These are phyloP conservation scores for Pandion haliaetus DNA, from an alignment of 2,113 vertebrate genomes.

Conservation along the genomic window DNA sequence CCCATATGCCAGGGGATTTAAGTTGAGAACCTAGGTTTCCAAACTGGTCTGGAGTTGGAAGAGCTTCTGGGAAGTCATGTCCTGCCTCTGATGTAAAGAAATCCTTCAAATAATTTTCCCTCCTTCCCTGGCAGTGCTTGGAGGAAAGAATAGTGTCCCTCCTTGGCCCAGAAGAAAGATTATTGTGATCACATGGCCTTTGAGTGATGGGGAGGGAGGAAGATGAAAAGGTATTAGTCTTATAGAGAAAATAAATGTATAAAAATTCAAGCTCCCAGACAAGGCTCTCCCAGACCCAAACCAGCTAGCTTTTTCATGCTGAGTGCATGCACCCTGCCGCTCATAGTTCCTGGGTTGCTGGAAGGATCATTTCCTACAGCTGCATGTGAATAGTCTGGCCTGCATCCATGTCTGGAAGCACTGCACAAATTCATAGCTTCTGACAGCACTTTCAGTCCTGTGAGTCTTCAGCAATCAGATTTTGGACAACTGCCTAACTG, in stretches of 20 bases:
- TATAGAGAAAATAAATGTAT: not conserved
- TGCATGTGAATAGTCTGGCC: not conserved
- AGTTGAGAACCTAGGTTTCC: not conserved
- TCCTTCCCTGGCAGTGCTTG: not conserved
- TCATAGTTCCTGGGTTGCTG: not conserved
- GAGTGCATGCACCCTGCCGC: not conserved
- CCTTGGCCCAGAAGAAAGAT: not conserved
- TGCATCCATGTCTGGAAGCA: not conserved
- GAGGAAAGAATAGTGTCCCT: not conserved
- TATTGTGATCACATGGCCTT: not conserved
- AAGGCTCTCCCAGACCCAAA: not conserved
- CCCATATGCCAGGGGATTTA: not conserved
- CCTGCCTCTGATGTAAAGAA: not conserved
- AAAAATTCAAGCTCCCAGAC: not conserved
- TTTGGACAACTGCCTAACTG: not conserved
- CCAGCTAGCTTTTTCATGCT: not conserved
- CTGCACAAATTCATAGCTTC: not conserved
- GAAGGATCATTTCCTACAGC: not conserved
- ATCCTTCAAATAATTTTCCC: not conserved
- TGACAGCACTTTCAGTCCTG: not conserved
- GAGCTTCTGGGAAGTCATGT: not conserved
- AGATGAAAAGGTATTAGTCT: not conserved
- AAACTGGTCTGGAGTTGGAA: not conserved
- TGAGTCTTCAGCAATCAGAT: not conserved
- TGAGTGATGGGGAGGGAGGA: not conserved